Percentiles rank a stretch among this genome's conserved stretches.
Evolutionary conservation across 2,888 invertebrate species (phyloP).

Genomic region (Cosmia trapezina): DNA sequence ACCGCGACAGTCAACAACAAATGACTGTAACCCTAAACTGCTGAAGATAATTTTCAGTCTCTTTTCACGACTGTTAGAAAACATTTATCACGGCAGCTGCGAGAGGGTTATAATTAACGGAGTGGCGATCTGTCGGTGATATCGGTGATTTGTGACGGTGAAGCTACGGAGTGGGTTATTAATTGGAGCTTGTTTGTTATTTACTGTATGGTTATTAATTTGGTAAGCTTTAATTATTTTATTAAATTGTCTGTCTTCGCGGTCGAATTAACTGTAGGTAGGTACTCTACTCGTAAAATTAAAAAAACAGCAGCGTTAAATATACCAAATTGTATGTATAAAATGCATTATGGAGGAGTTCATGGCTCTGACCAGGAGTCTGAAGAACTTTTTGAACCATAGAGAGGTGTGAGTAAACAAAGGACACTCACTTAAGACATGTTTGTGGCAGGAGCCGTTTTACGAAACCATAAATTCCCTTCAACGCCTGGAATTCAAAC

Average conservation of each 20-base stretch:
- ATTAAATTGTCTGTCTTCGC: background rate
- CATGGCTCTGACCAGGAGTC: background rate
- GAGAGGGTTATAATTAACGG: conserved; percentile 40
- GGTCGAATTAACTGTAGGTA: background rate
- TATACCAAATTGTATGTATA: too few species aligned
- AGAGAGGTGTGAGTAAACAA: background rate
- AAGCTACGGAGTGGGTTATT: conserved; percentile 29
- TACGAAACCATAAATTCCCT: conserved; percentile 22
- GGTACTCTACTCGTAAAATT: background rate
- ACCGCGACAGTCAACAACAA: conserved; percentile 58
- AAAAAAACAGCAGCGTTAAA: background rate
- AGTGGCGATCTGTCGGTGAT: conserved; percentile 50
- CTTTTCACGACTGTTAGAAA: conserved; percentile 52
- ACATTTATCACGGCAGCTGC: conserved; percentile 49
- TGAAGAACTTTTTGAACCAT: background rate
- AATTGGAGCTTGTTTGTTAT: conserved; percentile 45
- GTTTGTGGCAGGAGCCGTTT: background rate
- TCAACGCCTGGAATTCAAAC: background rate
- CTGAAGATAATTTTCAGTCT: conserved; percentile 57
- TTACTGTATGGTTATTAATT: conserved; percentile 31
- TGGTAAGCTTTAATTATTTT: background rate
- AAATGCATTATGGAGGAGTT: background rate
- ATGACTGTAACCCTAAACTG: conserved; percentile 61
- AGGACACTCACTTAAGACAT: background rate
- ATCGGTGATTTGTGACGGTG: conserved; percentile 34